Conservation (phyloP, 1,140 invertebrate species). For the Helicorthomorpha holstii region DNA sequence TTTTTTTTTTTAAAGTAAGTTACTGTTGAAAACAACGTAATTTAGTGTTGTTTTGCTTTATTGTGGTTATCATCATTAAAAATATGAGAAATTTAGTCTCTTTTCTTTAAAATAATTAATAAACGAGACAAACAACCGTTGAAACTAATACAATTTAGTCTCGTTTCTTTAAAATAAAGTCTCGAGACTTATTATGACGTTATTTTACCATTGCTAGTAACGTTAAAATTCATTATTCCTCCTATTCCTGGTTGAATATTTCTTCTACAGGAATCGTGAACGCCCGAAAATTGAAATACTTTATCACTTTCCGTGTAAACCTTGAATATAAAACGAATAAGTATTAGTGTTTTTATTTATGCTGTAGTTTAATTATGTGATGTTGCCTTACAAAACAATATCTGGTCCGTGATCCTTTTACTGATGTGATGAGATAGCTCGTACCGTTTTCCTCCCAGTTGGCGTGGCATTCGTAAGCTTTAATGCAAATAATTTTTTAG, state of each 20-base stretch:
- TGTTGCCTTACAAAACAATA: constrained; percentile 17
- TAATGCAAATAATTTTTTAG: constrained; percentile 14
- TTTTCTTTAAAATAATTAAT: too few relatives aligned
- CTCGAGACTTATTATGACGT: too few relatives aligned
- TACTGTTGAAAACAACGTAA: too few relatives aligned
- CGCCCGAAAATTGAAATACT: constrained; percentile 32
- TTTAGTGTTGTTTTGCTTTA: too few relatives aligned
- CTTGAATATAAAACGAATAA: not conserved
- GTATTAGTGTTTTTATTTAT: not conserved
- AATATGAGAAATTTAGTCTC: too few relatives aligned
- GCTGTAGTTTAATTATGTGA: too few relatives aligned
- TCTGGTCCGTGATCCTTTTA: constrained; percentile 26
- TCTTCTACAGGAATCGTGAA: constrained; percentile 36
- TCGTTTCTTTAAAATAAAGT: too few relatives aligned
- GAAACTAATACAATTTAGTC: too few relatives aligned
- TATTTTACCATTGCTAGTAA: constrained; percentile 36
- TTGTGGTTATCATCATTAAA: too few relatives aligned
- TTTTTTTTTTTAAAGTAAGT: too few relatives aligned
- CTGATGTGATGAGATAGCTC: constrained; percentile 55
- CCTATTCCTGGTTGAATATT: constrained; percentile 24
- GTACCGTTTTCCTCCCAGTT: constrained; percentile 50
- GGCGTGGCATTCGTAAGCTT: constrained; percentile 72
- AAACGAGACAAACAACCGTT: too few relatives aligned
- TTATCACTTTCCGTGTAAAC: constrained; percentile 8
- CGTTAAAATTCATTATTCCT: constrained; percentile 33